Evolutionary conservation across 2,797 vertebrate genomes (phyloP).

Genomic region (Lagorchestes hirsutus): DNA sequence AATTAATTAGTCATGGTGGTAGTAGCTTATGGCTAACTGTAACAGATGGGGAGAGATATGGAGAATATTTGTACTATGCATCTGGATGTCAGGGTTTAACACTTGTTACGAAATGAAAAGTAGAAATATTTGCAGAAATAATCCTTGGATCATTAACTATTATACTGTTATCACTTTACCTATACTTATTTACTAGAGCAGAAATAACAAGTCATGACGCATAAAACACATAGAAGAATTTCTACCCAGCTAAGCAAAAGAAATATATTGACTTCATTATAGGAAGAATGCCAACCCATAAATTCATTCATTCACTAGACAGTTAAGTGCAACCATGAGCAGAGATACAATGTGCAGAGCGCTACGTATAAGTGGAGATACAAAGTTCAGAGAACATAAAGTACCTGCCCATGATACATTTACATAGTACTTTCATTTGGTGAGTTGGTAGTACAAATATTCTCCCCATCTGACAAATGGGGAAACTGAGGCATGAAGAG

Average conservation of each 20-base stretch:
- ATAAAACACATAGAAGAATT: neutral
- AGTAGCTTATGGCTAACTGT: neutral
- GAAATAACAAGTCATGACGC: slow-evolving; percentile 38
- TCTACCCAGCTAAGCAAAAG: neutral
- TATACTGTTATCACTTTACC: slow-evolving; percentile 49
- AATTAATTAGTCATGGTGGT: neutral
- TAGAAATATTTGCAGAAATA: slow-evolving; percentile 37
- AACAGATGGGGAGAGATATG: neutral
- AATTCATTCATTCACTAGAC: neutral
- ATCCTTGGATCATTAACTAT: slow-evolving; percentile 20
- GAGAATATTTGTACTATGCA: slow-evolving; percentile 6
- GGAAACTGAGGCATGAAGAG: neutral
- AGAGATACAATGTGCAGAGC: neutral
- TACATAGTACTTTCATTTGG: neutral
- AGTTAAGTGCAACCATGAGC: neutral
- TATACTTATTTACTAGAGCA: slow-evolving; percentile 28
- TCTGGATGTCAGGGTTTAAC: slow-evolving; percentile 3
- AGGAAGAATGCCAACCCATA: slow-evolving; percentile 8
- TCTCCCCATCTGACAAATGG: neutral
- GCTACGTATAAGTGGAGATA: neutral
- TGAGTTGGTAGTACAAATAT: neutral
- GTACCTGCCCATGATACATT: neutral
- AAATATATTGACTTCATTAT: neutral
- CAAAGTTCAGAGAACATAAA: neutral
- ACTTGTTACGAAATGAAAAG: neutral